A percentile compares a stretch with the other conserved stretches of the same genome.
These are phyloP conservation scores for Idaea aversata DNA, from an alignment of 2,888 invertebrate species.

Conservation along the genomic window DNA sequence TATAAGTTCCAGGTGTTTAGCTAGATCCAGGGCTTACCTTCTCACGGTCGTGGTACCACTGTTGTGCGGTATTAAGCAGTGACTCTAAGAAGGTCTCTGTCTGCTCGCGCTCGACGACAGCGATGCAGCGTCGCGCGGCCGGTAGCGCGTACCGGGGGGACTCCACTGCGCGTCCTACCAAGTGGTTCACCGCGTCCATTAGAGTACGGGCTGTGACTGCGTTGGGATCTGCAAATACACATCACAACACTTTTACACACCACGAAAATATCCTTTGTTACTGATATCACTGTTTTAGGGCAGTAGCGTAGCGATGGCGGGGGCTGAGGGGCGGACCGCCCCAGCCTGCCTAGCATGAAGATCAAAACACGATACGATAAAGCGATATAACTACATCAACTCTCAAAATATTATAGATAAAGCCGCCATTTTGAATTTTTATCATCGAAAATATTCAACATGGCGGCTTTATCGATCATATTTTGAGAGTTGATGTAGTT, in stretches of 20 bases:
- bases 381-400: no score
- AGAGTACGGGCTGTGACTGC: slow-evolving; percentile 83
- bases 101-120: slow-evolving; percentile 92
- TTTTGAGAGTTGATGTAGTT: no score
- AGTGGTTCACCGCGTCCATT: slow-evolving; percentile 91
- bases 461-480: no score
- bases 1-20: background rate
- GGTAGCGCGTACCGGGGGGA: slow-evolving; percentile 89
- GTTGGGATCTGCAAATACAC: slow-evolving; percentile 84
- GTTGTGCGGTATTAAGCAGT: slow-evolving; percentile 92
- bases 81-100: slow-evolving; percentile 94
- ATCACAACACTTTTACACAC: background rate
- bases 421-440: no score
- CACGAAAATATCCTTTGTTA: no score
- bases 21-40: slow-evolving; percentile 46
- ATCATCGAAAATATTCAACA: no score
- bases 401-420: no score
- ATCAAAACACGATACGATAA: no score
- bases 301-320: no score
- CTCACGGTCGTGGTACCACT: slow-evolving; percentile 90
- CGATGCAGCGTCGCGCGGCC: slow-evolving; percentile 91
- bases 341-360: no score
- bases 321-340: no score
- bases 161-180: slow-evolving; percentile 90
- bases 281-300: no score